A percentile compares a stretch with the other conserved stretches of the same genome.
phyloP scores from a whole-genome alignment of 2,797 vertebrate species.

The Oceanodroma leucorhoa region DNA sequence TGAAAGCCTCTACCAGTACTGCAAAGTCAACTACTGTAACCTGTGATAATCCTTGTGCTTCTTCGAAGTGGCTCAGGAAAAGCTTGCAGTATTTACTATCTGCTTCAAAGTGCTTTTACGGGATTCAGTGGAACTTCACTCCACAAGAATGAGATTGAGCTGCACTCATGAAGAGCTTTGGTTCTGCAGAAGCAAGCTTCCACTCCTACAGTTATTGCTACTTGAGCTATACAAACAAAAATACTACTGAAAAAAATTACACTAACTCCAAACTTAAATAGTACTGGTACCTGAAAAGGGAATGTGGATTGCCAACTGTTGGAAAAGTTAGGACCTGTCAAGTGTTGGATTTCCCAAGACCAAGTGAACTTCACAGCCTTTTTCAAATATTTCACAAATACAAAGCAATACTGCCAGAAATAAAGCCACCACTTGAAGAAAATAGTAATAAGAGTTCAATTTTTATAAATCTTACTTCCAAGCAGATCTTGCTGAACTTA shows the following conservation, averaged over 20 bases:
- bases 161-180: slow-evolving; percentile 54
- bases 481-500: slow-evolving; percentile 4
- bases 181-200: slow-evolving; percentile 51
- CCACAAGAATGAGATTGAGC: slow-evolving; percentile 15
- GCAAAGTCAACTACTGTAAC: neutral
- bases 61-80: slow-evolving; percentile 47
- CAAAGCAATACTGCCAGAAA: neutral
- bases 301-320: neutral
- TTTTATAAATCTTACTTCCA: neutral
- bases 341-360: neutral
- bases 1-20: slow-evolving; percentile 25
- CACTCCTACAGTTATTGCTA: slow-evolving; percentile 58
- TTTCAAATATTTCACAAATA: slow-evolving; percentile 2
- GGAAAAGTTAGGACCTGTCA: neutral
- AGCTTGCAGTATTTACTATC: slow-evolving; percentile 17
- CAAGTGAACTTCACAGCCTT: slow-evolving; percentile 1
- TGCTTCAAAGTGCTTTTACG: slow-evolving; percentile 42
- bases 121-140: slow-evolving; percentile 5
- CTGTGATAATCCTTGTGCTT: slow-evolving; percentile 30
- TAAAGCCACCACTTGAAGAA: neutral
- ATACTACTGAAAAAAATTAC: neutral
- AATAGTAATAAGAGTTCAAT: neutral
- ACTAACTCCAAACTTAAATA: neutral
- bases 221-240: slow-evolving; percentile 23
- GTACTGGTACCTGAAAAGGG: slow-evolving; percentile 22